These are phyloP conservation scores for Eospalax fontanierii DNA, from an alignment of 2,797 vertebrate species.

Conservation along the genomic window DNA sequence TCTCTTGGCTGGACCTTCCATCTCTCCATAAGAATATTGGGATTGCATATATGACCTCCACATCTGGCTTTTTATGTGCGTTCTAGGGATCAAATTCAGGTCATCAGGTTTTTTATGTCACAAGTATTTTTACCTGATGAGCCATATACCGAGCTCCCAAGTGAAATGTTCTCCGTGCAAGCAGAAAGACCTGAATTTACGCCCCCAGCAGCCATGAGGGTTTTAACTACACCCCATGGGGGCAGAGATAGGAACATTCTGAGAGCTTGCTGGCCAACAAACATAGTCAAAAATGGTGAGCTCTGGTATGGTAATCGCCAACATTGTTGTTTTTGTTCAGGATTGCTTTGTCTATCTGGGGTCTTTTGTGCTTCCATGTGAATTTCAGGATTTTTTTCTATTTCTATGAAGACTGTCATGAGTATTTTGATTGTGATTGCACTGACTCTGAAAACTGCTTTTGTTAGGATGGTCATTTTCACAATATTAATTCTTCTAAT, in stretches of 20 bases:
- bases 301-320: too few relatives aligned
- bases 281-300: not conserved
- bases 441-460: too few relatives aligned
- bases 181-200: not conserved
- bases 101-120: not conserved
- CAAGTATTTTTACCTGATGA: not conserved
- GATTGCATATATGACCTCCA: not conserved
- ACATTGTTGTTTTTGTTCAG: too few relatives aligned
- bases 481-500: too few relatives aligned
- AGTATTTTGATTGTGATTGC: too few relatives aligned
- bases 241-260: not conserved
- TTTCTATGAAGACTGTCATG: too few relatives aligned
- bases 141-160: not conserved
- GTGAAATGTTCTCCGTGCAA: not conserved
- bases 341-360: too few relatives aligned
- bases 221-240: not conserved
- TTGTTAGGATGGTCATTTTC: too few relatives aligned
- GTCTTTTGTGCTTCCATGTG: too few relatives aligned
- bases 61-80: not conserved
- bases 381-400: too few relatives aligned
- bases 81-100: not conserved
- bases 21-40: not conserved
- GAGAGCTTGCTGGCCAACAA: not conserved
- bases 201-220: not conserved
- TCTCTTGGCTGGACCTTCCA: not conserved